A percentile compares a stretch with the other conserved stretches of the same genome.
These are phyloP conservation scores for Camptogramma bilineatum DNA, from an alignment of 2,888 invertebrate genomes.

Conservation along the genomic window DNA sequence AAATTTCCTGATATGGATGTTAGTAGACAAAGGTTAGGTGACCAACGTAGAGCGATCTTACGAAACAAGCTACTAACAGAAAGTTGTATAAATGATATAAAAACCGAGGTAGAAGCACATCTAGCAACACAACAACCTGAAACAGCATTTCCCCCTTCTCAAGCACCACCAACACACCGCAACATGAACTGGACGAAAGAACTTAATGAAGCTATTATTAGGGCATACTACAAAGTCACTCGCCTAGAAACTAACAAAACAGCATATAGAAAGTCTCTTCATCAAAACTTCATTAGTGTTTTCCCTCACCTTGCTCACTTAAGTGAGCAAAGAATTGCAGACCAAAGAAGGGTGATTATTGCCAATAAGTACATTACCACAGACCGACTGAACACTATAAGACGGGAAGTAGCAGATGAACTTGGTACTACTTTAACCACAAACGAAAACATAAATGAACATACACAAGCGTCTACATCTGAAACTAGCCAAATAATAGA, in stretches of 20 bases:
- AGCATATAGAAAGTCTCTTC: too few species aligned
- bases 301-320: slow-evolving; percentile 19
- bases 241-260: slow-evolving; percentile 24
- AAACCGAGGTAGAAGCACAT: slow-evolving; percentile 1
- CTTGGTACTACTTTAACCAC: too few species aligned
- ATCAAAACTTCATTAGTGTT: slow-evolving; percentile 9
- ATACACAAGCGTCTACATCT: too few species aligned
- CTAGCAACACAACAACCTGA: not conserved
- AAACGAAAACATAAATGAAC: too few species aligned
- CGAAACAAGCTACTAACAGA: slow-evolving; percentile 4
- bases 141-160: not conserved
- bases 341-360: slow-evolving; percentile 22
- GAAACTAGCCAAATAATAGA: too few species aligned
- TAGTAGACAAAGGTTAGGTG: slow-evolving; percentile 27
- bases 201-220: slow-evolving; percentile 19
- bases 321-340: slow-evolving; percentile 23
- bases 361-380: slow-evolving; percentile 10
- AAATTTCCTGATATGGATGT: slow-evolving; percentile 18
- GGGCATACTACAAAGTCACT: slow-evolving; percentile 21
- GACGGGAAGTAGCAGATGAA: slow-evolving; percentile 3
- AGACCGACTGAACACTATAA: not conserved
- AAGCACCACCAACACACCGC: not conserved
- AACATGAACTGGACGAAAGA: slow-evolving; percentile 22
- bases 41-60: slow-evolving; percentile 25
- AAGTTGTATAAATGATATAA: not conserved